Base-by-base conservation (phyloP, 2,113 vertebrate species). In the Pedetes capensis region DNA sequence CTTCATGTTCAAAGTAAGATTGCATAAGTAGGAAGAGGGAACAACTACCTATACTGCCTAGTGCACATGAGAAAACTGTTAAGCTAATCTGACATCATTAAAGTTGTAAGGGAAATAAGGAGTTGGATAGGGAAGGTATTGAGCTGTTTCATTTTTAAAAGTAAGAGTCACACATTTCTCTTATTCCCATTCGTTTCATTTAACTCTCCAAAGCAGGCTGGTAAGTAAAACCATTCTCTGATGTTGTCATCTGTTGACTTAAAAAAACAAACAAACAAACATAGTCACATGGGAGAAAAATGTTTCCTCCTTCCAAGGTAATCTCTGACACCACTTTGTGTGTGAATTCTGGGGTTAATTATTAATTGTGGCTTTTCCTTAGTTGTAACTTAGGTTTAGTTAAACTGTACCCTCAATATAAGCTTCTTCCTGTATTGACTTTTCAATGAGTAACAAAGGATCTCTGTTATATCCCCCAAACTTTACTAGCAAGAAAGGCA, bases 331-430 rank as follows among this genome's bases (percentile, higher is more conserved):
- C 32, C 72, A 37, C 37, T 82, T 87, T 71, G 80, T 82, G 22
- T 78, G 82, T 55, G 78, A 95, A 93, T 93, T 96, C 76, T 74
- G 55, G 82, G 63, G 87, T 96, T 89, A 96, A 96, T 74, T 78
- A 89, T 92, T 95, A 95, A 97, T 72, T 44, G 10, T 82, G 85
- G 72, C 42, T 74, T 89, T 63, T 79, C 51, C 63, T 82, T 72
- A 83, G 78, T 53, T 5, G 27, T 66, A 85, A 55, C 55, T 94
- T 75, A 55, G 47, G 37, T 96, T 94, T n/a, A n/a, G 68, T 94
- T 88, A 83, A 95, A 82, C 66, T 92, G 22, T 94, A 61, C 49
- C 47, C 69, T 95, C 39, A 53, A 68, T 16, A 16, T 68, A 61
- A 39, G 47, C 80, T 69, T 87, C 82, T 95, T 93, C 87, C 95